Evolutionary conservation across 2,888 invertebrate genomes (phyloP), one percentile per base, ranked within the genome.

Genomic region (Plagodis dolabraria): DNA sequence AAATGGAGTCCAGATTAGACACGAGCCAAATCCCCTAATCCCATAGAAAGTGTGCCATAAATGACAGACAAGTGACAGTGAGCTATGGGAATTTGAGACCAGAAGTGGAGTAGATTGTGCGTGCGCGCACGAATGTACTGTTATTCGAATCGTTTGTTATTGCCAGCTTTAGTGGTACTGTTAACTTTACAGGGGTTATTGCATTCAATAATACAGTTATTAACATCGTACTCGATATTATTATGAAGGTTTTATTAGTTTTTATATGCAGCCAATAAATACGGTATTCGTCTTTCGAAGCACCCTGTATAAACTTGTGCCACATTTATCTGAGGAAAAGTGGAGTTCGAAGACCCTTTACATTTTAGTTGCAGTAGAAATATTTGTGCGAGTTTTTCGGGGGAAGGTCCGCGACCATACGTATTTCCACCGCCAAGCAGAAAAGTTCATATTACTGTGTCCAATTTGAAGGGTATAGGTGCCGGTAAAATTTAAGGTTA

Each of bases 61-160:
- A 44, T 51, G 45, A 47, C 66, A 70, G 45, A 47, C 66, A 70
- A 62, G 66, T 70, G 69, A 70, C 69, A 63, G 58, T 59, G 47
- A 66, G 55, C 58, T 62, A 68, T 64, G 65, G 56, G 60, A 61
- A 56, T 53, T 50, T 50, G 49, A 50, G 59, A 61, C 51, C 64
- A 71, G 69, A 77, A 74, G 73, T 75, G 58, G 77, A 71, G 63
- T 74, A 69, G 59, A 61, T 70, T 67, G 70, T 74, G 73, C 72
- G 74, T 71, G 65, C 53, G 60, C 65, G 71, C 64, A 68, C 64
- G 53, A 9, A 49, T 35, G 59, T 69, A 75, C 73, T 65, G 74
- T 77, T 74, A 75, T 35, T 36, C 1, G 44, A 40, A 40, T 33
- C 53, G 58, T 36, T 51, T 54, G 60, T 52, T 42, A n/a, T 46